phyloP scores from a whole-genome alignment of 2,797 vertebrate genomes.

The Pempheris klunzingeri region DNA sequence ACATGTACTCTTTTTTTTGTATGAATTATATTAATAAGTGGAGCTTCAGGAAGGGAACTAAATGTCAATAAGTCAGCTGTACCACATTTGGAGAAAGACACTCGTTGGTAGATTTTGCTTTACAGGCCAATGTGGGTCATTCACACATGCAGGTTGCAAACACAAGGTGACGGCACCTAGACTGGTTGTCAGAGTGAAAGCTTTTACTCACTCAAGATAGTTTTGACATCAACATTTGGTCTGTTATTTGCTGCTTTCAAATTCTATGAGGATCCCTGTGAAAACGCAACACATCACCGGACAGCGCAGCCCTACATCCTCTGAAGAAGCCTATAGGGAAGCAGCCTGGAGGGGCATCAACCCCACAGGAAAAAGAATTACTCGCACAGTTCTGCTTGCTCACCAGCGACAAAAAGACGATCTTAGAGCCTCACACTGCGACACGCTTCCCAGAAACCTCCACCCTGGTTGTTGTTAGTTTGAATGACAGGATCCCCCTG shows the following conservation, averaged over 20 bases:
- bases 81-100: too few relatives aligned
- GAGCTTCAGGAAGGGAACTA: background rate
- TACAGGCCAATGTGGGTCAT: background rate
- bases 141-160: background rate
- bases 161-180: background rate
- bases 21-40: background rate
- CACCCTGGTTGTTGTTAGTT: conserved; percentile 35
- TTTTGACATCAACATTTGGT: conserved; percentile 5
- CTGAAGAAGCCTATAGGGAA: conserved; percentile 9
- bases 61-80: background rate
- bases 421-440: conserved; percentile 10
- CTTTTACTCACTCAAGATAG: background rate
- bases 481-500: conserved; percentile 43
- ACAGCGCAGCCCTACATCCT: conserved; percentile 3
- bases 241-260: background rate
- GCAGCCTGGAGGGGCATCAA: conserved; percentile 9
- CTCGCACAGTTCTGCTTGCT: conserved; percentile 14
- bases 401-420: conserved; percentile 26
- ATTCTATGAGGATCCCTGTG: background rate
- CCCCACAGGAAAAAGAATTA: conserved; percentile 25
- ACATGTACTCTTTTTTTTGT: background rate
- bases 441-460: conserved; percentile 5
- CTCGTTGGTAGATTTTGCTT: background rate
- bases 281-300: conserved; percentile 13
- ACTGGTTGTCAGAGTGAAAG: background rate